Percentiles rank a stretch among this genome's conserved stretches.
Conservation (phyloP, 2,888 invertebrate species). For the Augiades crinisus region DNA sequence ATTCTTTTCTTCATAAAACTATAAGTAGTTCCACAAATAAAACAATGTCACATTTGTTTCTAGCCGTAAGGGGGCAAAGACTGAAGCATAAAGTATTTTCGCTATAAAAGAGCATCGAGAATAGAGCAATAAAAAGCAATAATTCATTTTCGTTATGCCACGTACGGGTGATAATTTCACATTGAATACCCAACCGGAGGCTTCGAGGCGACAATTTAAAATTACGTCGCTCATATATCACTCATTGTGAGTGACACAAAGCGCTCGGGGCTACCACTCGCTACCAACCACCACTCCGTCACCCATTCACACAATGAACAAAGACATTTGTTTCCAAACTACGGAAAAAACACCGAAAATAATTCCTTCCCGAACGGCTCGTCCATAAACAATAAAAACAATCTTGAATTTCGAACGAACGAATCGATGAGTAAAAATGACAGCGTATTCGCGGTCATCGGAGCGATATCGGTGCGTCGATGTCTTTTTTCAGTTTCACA, state of each 20-base stretch:
- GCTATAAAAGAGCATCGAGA: conserved; percentile 35
- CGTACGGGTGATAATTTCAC: conserved; percentile 78
- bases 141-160: conserved; percentile 80
- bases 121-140: conserved; percentile 67
- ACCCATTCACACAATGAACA: conserved; percentile 69
- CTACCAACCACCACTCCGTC: conserved; percentile 60
- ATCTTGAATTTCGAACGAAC: conserved; percentile 30
- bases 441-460: conserved; percentile 35
- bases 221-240: conserved; percentile 78
- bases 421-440: conserved; percentile 47
- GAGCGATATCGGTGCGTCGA: conserved; percentile 43
- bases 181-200: conserved; percentile 61
- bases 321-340: conserved; percentile 77
- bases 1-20: background rate
- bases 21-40: conserved; percentile 10
- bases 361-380: conserved; percentile 65
- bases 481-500: conserved; percentile 57
- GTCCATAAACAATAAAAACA: conserved; percentile 59
- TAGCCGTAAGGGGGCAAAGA: conserved; percentile 25
- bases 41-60: conserved; percentile 23
- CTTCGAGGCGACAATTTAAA: conserved; percentile 71
- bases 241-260: conserved; percentile 78
- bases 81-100: conserved; percentile 33
- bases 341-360: conserved; percentile 63
- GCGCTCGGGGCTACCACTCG: conserved; percentile 63